A percentile compares a stretch with the other conserved stretches of the same genome.
phyloP scores from a whole-genome alignment of 2,113 vertebrate species.

The Tricholaema leucomelas region DNA sequence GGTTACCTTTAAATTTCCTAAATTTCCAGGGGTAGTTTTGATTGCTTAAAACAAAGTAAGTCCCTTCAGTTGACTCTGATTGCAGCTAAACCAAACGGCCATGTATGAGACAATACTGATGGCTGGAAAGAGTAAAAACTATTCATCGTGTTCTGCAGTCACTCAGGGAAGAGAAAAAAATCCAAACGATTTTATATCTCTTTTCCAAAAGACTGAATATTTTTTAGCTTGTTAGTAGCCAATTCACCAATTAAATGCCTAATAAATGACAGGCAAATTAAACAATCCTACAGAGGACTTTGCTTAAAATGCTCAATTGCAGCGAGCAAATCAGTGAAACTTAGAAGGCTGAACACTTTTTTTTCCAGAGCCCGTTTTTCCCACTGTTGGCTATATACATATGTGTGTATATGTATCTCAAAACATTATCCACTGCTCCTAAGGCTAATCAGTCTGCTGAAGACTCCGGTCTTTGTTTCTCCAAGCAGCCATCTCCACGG shows the following conservation, averaged over 20 bases:
- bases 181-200: background rate
- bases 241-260: background rate
- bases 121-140: background rate
- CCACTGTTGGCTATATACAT: background rate
- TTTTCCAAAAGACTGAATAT: slow-evolving; percentile 1
- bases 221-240: background rate
- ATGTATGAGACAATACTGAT: background rate
- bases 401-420: background rate
- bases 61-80: background rate
- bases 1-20: background rate
- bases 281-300: background rate
- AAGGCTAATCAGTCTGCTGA: background rate
- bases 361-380: background rate
- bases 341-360: background rate
- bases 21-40: background rate
- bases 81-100: background rate
- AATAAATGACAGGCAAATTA: background rate
- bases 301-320: background rate
- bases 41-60: background rate
- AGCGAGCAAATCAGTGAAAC: background rate
- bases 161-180: background rate
- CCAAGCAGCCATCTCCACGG: background rate
- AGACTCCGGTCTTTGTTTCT: background rate
- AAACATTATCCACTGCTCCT: background rate
- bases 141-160: background rate